Evolutionary conservation across 2,113 vertebrate species (phyloP).

Genomic region (Phocoena phocoena): DNA sequence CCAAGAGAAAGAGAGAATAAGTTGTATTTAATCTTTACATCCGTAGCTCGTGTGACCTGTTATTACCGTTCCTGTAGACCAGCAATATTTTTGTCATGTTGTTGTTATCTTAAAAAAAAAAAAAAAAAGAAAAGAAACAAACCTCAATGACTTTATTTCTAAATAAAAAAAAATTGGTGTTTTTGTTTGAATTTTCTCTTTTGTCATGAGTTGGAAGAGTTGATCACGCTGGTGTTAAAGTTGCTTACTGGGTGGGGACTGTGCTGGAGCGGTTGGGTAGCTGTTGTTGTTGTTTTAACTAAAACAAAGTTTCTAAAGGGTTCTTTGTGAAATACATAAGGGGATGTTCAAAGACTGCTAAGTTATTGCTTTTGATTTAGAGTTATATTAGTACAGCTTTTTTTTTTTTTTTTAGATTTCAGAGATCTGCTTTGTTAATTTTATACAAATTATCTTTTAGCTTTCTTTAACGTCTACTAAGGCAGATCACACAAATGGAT

Average conservation of each 20-base stretch:
- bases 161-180: not conserved
- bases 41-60: slow-evolving; percentile 21
- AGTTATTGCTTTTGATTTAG: slow-evolving; percentile 33
- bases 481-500: not conserved
- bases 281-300: not conserved
- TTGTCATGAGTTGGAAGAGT: not conserved
- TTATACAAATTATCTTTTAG: not conserved
- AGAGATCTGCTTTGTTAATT: not conserved
- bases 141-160: not conserved
- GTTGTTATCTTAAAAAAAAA: not conserved
- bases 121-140: not conserved
- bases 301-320: not conserved
- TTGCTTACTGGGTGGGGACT: not conserved
- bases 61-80: not conserved
- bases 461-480: not conserved
- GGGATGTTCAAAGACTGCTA: not conserved
- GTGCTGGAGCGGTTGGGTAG: not conserved
- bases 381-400: not conserved
- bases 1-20: slow-evolving; percentile 35
- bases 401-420: not conserved
- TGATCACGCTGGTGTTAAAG: not conserved
- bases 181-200: not conserved
- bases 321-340: not conserved
- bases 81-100: not conserved
- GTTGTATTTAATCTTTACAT: slow-evolving; percentile 48